A percentile compares a stretch with the other conserved stretches of the same genome.
phyloP scores from a whole-genome alignment of 2,113 vertebrate genomes.

The Chlorodrepanis virens region DNA sequence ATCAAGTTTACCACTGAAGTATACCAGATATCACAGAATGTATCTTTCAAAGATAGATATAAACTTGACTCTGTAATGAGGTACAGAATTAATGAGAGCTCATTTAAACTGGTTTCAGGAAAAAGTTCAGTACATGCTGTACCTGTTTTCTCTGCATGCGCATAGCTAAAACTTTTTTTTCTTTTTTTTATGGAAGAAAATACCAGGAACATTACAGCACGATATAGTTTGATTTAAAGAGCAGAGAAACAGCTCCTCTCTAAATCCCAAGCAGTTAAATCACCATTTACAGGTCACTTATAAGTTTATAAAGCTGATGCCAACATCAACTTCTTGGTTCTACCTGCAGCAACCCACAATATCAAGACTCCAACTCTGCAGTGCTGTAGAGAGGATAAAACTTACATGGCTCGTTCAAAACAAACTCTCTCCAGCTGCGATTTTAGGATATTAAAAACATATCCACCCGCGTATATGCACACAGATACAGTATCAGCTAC shows the following conservation, averaged over 20 bases:
- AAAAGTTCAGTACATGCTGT: not conserved
- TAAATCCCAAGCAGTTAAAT: constrained; percentile 37
- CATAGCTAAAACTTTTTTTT: not conserved
- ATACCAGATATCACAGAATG: not conserved
- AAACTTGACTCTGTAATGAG: constrained; percentile 25
- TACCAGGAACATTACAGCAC: not conserved
- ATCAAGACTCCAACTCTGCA: not conserved
- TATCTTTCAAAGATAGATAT: not conserved
- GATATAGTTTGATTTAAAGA: constrained; percentile 12
- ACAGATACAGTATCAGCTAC: not conserved
- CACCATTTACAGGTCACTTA: not conserved
- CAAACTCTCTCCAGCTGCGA: not conserved
- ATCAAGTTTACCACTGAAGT: not conserved
- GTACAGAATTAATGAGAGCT: not conserved
- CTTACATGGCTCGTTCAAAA: not conserved
- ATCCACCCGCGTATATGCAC: accelerated
- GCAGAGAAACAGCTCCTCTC: not conserved
- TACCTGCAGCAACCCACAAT: constrained; percentile 6
- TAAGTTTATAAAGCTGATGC: not conserved
- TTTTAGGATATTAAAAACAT: not conserved
- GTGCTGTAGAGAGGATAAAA: not conserved
- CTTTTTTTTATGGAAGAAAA: not conserved
- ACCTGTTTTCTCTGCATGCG: not conserved
- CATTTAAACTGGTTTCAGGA: not conserved
- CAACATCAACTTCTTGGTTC: not conserved